Evolutionary conservation across 2,888 invertebrate genomes (phyloP).

Genomic region (Drosophila colorata): DNA sequence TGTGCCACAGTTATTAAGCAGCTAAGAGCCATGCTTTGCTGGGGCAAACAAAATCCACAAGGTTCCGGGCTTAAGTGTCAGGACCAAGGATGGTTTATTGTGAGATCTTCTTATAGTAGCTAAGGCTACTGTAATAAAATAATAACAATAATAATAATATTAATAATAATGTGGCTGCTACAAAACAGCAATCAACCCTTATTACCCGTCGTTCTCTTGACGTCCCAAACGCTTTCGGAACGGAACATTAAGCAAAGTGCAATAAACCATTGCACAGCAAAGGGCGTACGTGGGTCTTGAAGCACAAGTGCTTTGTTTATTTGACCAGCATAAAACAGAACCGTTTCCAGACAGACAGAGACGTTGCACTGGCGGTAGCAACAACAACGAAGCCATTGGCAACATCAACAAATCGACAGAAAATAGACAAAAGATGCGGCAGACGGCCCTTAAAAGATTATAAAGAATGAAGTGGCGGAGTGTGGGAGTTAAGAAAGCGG

Average conservation of each 20-base stretch:
- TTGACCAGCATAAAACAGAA: conserved; percentile 41
- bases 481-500: conserved; percentile 4
- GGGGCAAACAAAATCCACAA: not conserved
- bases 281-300: conserved; percentile 35
- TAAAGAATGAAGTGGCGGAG: conserved; percentile 54
- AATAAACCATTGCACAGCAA: conserved; percentile 43
- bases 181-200: conserved; percentile 3
- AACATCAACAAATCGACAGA: conserved; percentile 43
- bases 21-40: not conserved
- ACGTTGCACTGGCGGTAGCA: conserved; percentile 25
- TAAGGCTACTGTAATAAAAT: not conserved
- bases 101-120: not conserved
- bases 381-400: conserved; percentile 20
- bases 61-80: not conserved
- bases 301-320: conserved; percentile 66
- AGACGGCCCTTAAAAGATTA: conserved; percentile 72
- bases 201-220: conserved; percentile 32
- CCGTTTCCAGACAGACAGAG: conserved; percentile 25
- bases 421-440: conserved; percentile 70
- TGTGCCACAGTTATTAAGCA: not conserved
- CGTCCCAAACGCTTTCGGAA: conserved; percentile 28
- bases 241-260: conserved; percentile 54
- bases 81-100: not conserved
- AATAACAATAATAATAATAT: not conserved
- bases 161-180: not conserved